Base-by-base conservation (phyloP, 2,797 vertebrate species). In the Brachyrhaphis roseni region DNA sequence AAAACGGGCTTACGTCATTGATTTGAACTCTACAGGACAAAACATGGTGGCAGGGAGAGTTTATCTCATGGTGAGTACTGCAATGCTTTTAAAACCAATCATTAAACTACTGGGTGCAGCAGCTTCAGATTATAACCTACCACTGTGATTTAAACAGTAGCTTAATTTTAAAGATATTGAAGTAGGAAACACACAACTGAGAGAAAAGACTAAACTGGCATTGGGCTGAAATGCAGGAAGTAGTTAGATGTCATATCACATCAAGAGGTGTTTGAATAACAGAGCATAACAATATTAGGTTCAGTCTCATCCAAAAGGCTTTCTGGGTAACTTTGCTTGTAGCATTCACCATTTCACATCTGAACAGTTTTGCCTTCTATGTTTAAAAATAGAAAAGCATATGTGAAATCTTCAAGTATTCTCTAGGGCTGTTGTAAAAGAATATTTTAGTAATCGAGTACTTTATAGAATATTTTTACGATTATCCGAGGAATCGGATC, bases 81-180 rank as follows among this genome's bases (percentile, higher is more conserved):
- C 26, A 45, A 68, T 80, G 39, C 4, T 64, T 72, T 81, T 79
- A 81, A 75, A 75, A 76, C 28, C 41, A 64, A 85, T 59, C 75
- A 72, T 83, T 90, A 84, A 92, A 88, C 86, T 78, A 81, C 57
- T 2, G 66, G 39, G 57, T 77, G 18, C n/a, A 74, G 45, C 74
- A 80, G 23, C 39, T 41, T n/a, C 23, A 43, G 23, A 11, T n/a
- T 43, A 43, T n/a, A n/a, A 43, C 18, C 11, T 43, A n/a, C 5
- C 7, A 66, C 18, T 78, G 79, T 36, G 18, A 66, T 39, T 62
- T 62, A 18, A 62, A 39, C 31, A 84, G 84, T 83, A 82, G 78
- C 23, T 70, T 15, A 1, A 13, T 43, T 82, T 74, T 5, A 20
- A 87, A 75, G 82, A 18, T 20, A 36, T 36, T 85, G 55, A 75